Base-by-base conservation (phyloP, 2,888 invertebrate genomes). In the Watsonalla binaria region DNA sequence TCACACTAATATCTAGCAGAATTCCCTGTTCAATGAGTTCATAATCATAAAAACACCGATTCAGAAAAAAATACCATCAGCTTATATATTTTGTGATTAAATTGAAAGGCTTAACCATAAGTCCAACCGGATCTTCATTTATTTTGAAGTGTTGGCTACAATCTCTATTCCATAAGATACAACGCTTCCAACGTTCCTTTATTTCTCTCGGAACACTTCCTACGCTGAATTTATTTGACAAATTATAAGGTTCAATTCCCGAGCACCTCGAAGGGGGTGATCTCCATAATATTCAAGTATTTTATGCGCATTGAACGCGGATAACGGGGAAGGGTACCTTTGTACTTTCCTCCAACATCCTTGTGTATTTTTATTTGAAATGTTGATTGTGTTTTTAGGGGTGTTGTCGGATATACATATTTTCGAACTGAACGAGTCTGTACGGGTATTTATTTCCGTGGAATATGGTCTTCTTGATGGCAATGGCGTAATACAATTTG, bases 161-260 rank as follows among this genome's bases (percentile, higher is more conserved):
- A 24, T 24, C 24, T 24, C 24, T 24, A 24, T 24, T 24, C 24
- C 24, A 24, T 24, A 1, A 8, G 37, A 49, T 15, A 49, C 15
- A 14, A 37, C 5, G 37, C 9, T 37, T 49, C 37, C 53, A 63
- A 64, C 65, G 60, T 61, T 56, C 52, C 47, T 55, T 59, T 61
- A 61, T 62, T 57, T 55, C 54, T 56, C 46, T 47, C 54, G 15
- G 54, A 56, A 56, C 56, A 52, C 57, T 60, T 52, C 55, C 59
- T 58, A 59, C 58, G 57, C 52, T 58, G 59, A 66, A 68, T 71
- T 68, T 70, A 68, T 70, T 72, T 67, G 65, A 60, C 66, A 70
- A 73, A 72, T 73, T 68, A 67, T 65, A 58, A 54, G 62, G 61
- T 53, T 56, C 66, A 65, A 73, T 70, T 65, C 63, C 58, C 60